Percentiles rank a stretch among this genome's conserved stretches.
These are phyloP conservation scores for Hirtodrosophila duncani DNA, from an alignment of 2,888 invertebrate genomes.

Conservation along the genomic window DNA sequence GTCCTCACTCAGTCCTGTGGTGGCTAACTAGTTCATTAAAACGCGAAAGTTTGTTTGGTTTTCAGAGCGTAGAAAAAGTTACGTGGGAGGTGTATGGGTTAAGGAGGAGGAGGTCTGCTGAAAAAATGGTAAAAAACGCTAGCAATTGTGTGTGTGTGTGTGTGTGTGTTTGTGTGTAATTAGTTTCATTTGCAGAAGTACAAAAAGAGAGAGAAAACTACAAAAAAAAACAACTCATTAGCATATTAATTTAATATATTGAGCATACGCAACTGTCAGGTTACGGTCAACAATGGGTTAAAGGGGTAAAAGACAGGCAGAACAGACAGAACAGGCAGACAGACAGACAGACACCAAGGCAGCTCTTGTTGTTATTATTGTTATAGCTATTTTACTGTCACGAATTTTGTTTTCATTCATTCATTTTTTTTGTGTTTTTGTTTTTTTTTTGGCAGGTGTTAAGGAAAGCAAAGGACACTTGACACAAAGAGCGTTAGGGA, in stretches of 20 bases:
- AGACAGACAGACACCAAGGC: constrained; percentile 20
- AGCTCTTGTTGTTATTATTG: constrained; percentile 22
- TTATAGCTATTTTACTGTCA: constrained; percentile 15
- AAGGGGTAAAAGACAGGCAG: constrained; percentile 5
- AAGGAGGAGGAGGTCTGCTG: no score
- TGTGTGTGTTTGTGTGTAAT: constrained; percentile 18
- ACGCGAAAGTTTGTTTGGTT: constrained; percentile 29
- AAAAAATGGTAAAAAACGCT: constrained; percentile 18
- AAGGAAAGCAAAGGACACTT: constrained; percentile 43
- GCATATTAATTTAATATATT: constrained; percentile 35
- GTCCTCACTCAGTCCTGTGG: constrained; percentile 44
- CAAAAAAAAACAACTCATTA: constrained; percentile 46
- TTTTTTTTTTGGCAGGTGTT: constrained; percentile 64
- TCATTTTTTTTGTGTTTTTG: constrained; percentile 56
- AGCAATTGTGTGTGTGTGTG: background rate
- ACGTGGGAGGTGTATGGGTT: no score
- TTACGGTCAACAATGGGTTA: constrained; percentile 11
- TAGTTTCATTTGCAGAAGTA: constrained; percentile 23
- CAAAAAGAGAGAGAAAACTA: no score
- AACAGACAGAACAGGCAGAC: constrained; percentile 1
- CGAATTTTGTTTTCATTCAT: constrained; percentile 26
- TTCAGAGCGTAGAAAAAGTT: no score
- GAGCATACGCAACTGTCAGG: constrained; percentile 38
- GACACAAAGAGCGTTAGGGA: constrained; percentile 44
- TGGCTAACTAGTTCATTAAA: constrained; percentile 55